Evolutionary conservation across 2,797 vertebrate genomes (phyloP), one percentile per base, ranked within the genome.

Genomic region (Pelobates cultripes): DNA sequence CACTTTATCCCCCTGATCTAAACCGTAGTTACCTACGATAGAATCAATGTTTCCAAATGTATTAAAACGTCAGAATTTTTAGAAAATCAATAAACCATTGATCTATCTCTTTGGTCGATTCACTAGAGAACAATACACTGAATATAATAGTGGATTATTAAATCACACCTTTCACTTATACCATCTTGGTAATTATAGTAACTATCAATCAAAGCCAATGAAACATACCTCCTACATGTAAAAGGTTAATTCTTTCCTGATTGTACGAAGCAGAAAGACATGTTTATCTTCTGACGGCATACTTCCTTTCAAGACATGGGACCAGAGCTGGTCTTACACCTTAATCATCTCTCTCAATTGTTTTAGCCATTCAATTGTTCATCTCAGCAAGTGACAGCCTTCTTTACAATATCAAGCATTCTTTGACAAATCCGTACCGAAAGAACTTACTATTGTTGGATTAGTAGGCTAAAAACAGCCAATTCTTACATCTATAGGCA

Each of bases 371-470:
- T 47, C 63, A 47, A 75, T 78, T 78, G 42, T 83, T 82, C 47
- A 61, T 83, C 64, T 69, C 13, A 53, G 75, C 70, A 74, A 78
- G 75, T 73, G 70, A 73, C 81, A 73, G 68, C 57, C 14, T 71
- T 53, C 75, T 69, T 77, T 85, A 83, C 42, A 86, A 78, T 87
- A 86, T 70, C 69, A 85, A 86, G 86, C 83, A 85, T 81, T 75
- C 75, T 73, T 83, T 68, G 64, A 83, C 66, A 87, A 87, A 88
- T 87, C 87, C 84, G 79, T 83, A 70, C 14, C 75, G 74, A 74
- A 84, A 79, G 45, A 85, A 89, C 77, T 70, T 75, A 80, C 70
- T 83, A 83, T 87, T 89, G 86, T 43, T 79, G 60, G 69, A 90
- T 86, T 88, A 89, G 75, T n/a, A 44, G 75, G 13, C 76, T 74